These are phyloP conservation scores for Otis tarda DNA, from an alignment of 2,113 vertebrate species.

Conservation along the genomic window DNA sequence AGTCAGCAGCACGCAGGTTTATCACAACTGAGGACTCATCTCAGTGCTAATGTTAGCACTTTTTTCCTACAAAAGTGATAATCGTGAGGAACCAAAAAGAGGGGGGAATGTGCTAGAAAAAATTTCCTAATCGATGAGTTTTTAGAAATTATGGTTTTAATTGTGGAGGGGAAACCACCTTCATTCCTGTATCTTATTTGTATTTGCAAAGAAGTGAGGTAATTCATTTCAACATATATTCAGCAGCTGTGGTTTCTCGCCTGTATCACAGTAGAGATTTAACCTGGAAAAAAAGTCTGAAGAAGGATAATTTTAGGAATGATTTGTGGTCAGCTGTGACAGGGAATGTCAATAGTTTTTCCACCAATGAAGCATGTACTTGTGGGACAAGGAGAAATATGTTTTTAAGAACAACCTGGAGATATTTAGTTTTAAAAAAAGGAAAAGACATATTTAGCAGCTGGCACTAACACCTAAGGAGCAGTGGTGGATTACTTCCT, in stretches of 20 bases:
- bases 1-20: background rate
- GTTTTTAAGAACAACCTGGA: background rate
- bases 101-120: background rate
- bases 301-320: slow-evolving; percentile 17
- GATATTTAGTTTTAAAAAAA: background rate
- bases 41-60: background rate
- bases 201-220: background rate
- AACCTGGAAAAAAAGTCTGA: slow-evolving; percentile 9
- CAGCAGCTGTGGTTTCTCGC: background rate
- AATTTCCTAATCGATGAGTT: background rate
- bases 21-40: background rate
- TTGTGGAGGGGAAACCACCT: background rate
- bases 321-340: background rate
- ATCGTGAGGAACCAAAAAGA: background rate
- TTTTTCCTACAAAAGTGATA: background rate
- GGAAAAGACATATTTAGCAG: background rate
- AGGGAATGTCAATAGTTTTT: background rate
- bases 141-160: background rate
- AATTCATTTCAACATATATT: background rate
- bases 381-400: background rate
- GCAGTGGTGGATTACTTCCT: background rate
- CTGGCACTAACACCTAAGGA: background rate
- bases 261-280: background rate
- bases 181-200: background rate
- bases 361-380: background rate